phyloP scores from a whole-genome alignment of 2,888 invertebrate species.

The Agonum fuliginosum region DNA sequence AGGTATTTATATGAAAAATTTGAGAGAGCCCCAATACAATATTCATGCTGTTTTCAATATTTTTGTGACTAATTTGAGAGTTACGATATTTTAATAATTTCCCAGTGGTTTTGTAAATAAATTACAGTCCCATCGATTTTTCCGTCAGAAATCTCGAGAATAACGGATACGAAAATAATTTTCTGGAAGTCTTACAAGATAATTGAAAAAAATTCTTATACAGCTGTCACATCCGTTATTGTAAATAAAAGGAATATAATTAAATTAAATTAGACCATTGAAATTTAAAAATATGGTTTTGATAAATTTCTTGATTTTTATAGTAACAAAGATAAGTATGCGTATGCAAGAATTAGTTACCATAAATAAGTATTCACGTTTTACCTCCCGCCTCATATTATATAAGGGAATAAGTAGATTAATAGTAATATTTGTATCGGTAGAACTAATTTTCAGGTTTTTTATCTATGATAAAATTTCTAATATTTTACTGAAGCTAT shows the following conservation, averaged over 20 bases:
- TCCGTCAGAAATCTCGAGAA: neutral
- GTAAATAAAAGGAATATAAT: neutral
- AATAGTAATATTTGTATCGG: too few species aligned
- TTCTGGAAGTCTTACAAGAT: neutral
- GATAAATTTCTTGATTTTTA: too few species aligned
- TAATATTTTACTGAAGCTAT: too few species aligned
- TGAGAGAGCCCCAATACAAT: neutral
- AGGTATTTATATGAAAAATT: neutral
- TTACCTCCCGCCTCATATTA: too few species aligned
- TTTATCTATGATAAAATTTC: too few species aligned
- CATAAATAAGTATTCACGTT: too few species aligned
- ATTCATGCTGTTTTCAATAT: neutral
- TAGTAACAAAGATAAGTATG: too few species aligned
- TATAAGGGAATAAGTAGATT: too few species aligned
- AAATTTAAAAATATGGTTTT: too few species aligned
- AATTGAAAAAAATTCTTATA: neutral
- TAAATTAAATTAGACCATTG: neutral
- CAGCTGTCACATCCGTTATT: neutral
- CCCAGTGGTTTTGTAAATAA: neutral
- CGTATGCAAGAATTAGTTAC: too few species aligned
- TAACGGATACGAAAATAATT: conserved; percentile 6
- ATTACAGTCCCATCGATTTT: conserved; percentile 1
- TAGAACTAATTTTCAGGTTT: too few species aligned
- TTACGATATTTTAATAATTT: conserved; percentile 1
- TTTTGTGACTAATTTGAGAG: neutral